Percentiles rank a stretch among this genome's conserved stretches.
Conservation (phyloP, 2,888 invertebrate species). For the Cecidostiba fungosa region DNA sequence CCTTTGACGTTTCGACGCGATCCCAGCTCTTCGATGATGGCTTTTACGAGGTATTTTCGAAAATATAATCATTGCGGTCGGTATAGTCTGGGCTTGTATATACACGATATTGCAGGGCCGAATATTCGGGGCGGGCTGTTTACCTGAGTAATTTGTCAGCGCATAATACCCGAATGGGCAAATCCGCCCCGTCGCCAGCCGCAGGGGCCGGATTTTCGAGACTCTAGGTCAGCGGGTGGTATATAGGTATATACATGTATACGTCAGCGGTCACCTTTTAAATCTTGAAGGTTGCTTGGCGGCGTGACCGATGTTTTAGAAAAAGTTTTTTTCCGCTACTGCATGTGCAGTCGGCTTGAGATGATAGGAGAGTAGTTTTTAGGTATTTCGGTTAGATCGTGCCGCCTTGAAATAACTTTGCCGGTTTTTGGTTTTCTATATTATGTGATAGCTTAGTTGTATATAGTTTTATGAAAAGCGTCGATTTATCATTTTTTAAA, state of each 20-base stretch:
- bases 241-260: neutral
- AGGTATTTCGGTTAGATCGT: neutral
- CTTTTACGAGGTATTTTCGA: conserved; percentile 21
- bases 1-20: conserved; percentile 22
- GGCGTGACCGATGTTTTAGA: neutral
- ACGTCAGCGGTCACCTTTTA: conserved; percentile 22
- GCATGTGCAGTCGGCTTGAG: neutral
- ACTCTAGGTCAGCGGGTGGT: conserved; percentile 50
- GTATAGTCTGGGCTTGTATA: neutral
- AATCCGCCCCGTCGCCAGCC: conserved; percentile 45
- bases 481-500: neutral
- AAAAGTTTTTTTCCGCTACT: neutral
- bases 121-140: conserved; percentile 74
- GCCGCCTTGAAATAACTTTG: neutral
- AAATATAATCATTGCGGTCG: conserved; percentile 47
- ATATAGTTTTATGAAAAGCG: neutral
- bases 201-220: conserved; percentile 49
- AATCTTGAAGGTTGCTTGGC: conserved; percentile 4
- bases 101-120: neutral
- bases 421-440: neutral
- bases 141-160: conserved; percentile 77
- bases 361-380: neutral
- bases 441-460: neutral
- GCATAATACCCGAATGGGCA: conserved; percentile 70
- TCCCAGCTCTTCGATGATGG: conserved; percentile 39